Percentiles rank a stretch among this genome's conserved stretches.
These are phyloP conservation scores for Mythimna albipuncta DNA, from an alignment of 2,888 invertebrate species.

Conservation along the genomic window DNA sequence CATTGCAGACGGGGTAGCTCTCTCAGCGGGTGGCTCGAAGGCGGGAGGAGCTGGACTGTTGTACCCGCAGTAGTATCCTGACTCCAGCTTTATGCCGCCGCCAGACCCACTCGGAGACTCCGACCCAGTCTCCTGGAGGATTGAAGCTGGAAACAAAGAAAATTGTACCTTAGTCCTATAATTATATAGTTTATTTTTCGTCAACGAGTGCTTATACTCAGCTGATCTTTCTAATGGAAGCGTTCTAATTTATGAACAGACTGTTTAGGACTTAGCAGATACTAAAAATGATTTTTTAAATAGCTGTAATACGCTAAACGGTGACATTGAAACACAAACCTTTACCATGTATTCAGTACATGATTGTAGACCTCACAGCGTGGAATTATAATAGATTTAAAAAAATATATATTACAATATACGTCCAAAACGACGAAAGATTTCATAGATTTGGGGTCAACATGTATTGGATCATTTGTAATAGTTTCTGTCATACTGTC, in stretches of 20 bases:
- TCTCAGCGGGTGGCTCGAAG: slow-evolving; percentile 84
- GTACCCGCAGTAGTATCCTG: slow-evolving; percentile 88
- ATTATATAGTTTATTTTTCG: not conserved
- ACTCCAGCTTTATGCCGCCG: slow-evolving; percentile 88
- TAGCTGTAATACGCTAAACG: too few relatives aligned
- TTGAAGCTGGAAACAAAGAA: slow-evolving; percentile 94
- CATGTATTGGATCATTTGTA: not conserved
- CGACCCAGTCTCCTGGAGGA: slow-evolving; percentile 96
- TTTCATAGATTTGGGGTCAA: not conserved
- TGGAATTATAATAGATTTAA: not conserved
- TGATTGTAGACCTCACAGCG: not conserved
- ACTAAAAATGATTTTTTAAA: too few relatives aligned
- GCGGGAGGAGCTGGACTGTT: slow-evolving; percentile 87
- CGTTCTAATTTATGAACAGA: not conserved
- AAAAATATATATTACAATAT: not conserved
- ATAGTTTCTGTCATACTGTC: not conserved
- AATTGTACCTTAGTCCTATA: not conserved
- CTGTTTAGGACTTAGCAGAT: not conserved
- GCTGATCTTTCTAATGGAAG: not conserved
- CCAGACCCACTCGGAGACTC: slow-evolving; percentile 90
- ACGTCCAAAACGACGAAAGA: not conserved
- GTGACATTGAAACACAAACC: too few relatives aligned
- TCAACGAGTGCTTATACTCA: slow-evolving; percentile 2
- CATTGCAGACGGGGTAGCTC: slow-evolving; percentile 92
- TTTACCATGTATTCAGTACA: not conserved